Base-by-base conservation (phyloP, 2,888 invertebrate genomes). In the Mantis religiosa region DNA sequence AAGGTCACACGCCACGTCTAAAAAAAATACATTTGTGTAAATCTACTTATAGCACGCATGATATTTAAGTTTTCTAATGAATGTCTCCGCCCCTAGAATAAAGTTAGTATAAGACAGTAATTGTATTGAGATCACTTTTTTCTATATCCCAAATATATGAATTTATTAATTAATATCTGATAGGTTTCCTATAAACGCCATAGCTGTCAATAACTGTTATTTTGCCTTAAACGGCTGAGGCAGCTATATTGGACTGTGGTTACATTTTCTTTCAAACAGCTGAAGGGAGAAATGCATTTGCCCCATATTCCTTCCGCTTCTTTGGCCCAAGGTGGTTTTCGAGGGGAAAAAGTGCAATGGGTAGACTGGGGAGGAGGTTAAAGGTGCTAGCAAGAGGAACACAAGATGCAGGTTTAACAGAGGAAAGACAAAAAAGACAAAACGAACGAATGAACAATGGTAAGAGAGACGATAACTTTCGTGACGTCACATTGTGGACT, bases 401-500 rank as follows among this genome's bases (percentile, higher is more conserved):
- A 20, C 4, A 25, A 25, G 54, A 71, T 47, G 54, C 27, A 85
- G 54, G 85, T 85, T 85, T 85, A 47, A 82, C 81, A 30, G 27
- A 82, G 84, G 71, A 84, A 88, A n/a, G n/a, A n/a, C n/a, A n/a
- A n/a, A n/a, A n/a, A 86, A 89, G 82, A 89, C 83, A 86, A 83
- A 47, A 88, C 20, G 88, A 84, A 87, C 41, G 82, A 71, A 71
- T 54, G 54, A 81, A 71, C 71, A 86, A 83, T 28, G 83, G 88
- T 28, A 14, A 71, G 83, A 88, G 83, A 84, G 83, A 83, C 20
- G 88, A 84, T 83, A 84, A 88, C 47, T 83, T 84, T 28, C 86
- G 83, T 89, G 81, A 83, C 86, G 89, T 89, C 83, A 89, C 86
- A 87, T 86, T 89, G 89, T 89, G 86, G 83, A 87, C 86, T 89